Conservation (phyloP, 2,797 vertebrate species). For the Hylomyscus alleni region DNA sequence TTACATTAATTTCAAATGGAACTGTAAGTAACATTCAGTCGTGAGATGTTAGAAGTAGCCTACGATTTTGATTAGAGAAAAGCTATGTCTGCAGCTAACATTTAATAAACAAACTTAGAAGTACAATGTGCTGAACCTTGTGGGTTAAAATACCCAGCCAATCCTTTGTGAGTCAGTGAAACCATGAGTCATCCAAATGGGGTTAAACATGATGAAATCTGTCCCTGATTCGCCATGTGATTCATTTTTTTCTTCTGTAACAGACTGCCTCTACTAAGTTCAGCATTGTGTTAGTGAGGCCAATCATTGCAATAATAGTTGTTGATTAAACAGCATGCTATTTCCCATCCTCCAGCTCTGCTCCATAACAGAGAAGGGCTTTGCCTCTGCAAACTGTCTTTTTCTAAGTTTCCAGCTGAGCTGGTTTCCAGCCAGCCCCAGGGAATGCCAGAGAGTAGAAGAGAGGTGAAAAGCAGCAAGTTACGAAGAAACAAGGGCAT, state of each 20-base stretch:
- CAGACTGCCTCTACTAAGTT: constrained; percentile 43
- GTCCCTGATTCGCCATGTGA: constrained; percentile 64
- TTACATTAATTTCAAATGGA: constrained; percentile 78
- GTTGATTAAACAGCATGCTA: constrained; percentile 37
- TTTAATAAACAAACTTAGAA: constrained; percentile 48
- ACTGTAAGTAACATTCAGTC: constrained; percentile 75
- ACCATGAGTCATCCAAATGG: constrained; percentile 61
- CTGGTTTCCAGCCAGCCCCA: neutral
- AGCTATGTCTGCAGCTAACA: constrained; percentile 17
- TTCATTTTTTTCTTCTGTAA: constrained; percentile 61
- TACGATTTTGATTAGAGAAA: constrained; percentile 42
- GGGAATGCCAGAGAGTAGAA: constrained; percentile 16
- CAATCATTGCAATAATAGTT: constrained; percentile 67
- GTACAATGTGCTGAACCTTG: constrained; percentile 27
- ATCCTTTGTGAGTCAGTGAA: constrained; percentile 48
- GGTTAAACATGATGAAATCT: constrained; percentile 58
- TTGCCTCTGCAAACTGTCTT: neutral
- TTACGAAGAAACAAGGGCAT: constrained; percentile 17
- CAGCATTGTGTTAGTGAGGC: constrained; percentile 58
- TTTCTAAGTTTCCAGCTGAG: neutral
- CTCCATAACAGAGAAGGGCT: neutral
- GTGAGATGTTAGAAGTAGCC: constrained; percentile 32
- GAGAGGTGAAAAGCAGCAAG: neutral
- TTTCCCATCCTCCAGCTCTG: neutral
- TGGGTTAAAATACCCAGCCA: constrained; percentile 57